Evolutionary conservation across 2,888 invertebrate species (phyloP).

Genomic region (Dynastes tityus): DNA sequence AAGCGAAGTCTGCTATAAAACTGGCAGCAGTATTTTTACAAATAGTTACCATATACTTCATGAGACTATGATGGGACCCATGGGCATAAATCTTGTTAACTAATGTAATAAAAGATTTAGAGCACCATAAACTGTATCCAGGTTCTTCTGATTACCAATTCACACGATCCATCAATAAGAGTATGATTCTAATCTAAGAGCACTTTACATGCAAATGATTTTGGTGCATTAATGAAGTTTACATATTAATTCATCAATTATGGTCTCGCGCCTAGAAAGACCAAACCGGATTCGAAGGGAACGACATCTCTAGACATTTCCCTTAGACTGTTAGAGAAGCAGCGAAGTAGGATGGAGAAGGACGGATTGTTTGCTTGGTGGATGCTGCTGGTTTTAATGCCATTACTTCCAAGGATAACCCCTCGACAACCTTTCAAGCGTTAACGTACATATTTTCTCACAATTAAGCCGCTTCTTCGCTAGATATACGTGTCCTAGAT

Average conservation of each 20-base stretch:
- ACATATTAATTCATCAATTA: conserved; percentile 36
- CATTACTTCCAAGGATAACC: neutral
- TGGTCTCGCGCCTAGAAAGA: neutral
- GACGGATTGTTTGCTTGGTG: neutral
- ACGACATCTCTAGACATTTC: neutral
- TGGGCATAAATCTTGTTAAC: no score
- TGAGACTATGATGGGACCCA: no score
- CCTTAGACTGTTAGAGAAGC: neutral
- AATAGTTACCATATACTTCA: no score
- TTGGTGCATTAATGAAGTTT: conserved; percentile 15
- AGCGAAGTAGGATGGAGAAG: neutral
- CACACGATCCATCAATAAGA: neutral
- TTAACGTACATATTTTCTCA: conserved; percentile 10
- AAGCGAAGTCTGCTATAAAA: no score
- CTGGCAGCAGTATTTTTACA: no score
- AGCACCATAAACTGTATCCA: no score
- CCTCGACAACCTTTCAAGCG: conserved; percentile 6
- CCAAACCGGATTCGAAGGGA: neutral
- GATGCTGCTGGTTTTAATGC: conserved; percentile 7
- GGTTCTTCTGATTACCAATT: no score
- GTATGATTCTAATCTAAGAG: neutral
- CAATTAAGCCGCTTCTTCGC: conserved; percentile 7
- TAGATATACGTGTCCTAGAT: neutral
- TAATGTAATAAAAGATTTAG: no score
- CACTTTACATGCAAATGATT: conserved; percentile 30